Evolutionary conservation across 2,113 vertebrate genomes (phyloP), one percentile per base, ranked within the genome.

Genomic region (Thalassoma bifasciatum): DNA sequence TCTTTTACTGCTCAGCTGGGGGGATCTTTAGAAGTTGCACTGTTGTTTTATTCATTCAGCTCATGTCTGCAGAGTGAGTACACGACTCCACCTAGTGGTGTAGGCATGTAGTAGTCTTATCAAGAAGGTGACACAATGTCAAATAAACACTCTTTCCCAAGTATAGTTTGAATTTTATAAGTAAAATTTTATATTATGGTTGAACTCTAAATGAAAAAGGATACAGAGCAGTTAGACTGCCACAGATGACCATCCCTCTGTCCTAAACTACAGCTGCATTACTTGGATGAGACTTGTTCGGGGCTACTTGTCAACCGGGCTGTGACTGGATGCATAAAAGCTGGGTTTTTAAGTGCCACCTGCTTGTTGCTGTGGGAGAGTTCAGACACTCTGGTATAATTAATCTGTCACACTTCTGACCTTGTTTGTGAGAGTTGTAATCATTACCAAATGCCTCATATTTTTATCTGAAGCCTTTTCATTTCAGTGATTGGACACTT

Each of bases 31-130:
- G 44, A 65, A 54, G 49, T 67, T 44, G 1, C 46, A 37, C 23
- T 68, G 24, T 36, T 34, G 34, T 40, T 66, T 88, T 72, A 66
- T 53, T 68, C n/a, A 64, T 68, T 85, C 75, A 52, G 12, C 59
- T 79, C 74, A 60, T 63, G 70, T 67, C 49, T 0, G 11, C 57
- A 83, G 13, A 54, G 36, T 84, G 67, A 67, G 74, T 30, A 52
- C 26, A 66, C 73, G 66, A 14, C 83, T 73, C 91, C 92, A 91
- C 88, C 92, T 94, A 90, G 89, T 92, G 93, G 89, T 64, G 21
- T 17, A 65, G 12, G 4, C 13, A 3, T 40, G 59, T 21, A 71
- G 52, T 34, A 69, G 1, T 17, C 17, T 9, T 50, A 17, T 44
- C 2, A 24, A 63, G 37, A 58, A 46, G n/a, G 23, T 52, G 49